Evolutionary conservation across 2,797 vertebrate species (phyloP), one percentile per base, ranked within the genome.

Genomic region (Sylvilagus floridanus): DNA sequence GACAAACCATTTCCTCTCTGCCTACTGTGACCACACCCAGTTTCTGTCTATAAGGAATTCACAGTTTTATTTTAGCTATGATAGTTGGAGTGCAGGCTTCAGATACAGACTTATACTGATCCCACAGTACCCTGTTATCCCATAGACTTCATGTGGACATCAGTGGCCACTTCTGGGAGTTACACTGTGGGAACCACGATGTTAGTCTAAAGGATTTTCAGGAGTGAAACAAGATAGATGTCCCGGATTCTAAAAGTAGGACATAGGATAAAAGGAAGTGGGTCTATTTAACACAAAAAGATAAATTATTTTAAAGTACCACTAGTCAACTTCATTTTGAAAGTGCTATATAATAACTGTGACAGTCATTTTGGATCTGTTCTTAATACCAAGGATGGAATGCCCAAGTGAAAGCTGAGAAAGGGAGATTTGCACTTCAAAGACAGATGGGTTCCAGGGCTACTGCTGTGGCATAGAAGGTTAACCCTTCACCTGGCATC

Each of bases 231-330:
- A 92, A 50, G 4, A 32, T 37, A 50, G 22, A 77, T 85, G 9
- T 68, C 0, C 22, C 84, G 8, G 76, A 86, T 52, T 90, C 52
- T 32, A 72, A 63, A 79, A 75, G 19, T 86, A 86, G 26, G 83
- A 84, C 5, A 54, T 3, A n/a, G 30, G 13, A 32, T 57, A 77
- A 93, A 60, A 22, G 5, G 2, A 91, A 83, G 21, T 22, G 3
- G 3, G 68, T 9, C 30, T 72, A 7, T n/a, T 22, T 66, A 60
- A 35, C 24, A 19, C 47, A 69, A 4, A 7, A 57, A 95, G 28
- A 77, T 28, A 75, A 32, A 57, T 79, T 60, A 82, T 57, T 65
- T 52, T 76, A 86, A 57, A 88, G 78, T 90, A 12, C 69, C 73
- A 52, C 68, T 42, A 68, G 1, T 0, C 9, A 52, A 21, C 4